phyloP scores from a whole-genome alignment of 2,113 vertebrate species.

The Pachycephala philippinensis region DNA sequence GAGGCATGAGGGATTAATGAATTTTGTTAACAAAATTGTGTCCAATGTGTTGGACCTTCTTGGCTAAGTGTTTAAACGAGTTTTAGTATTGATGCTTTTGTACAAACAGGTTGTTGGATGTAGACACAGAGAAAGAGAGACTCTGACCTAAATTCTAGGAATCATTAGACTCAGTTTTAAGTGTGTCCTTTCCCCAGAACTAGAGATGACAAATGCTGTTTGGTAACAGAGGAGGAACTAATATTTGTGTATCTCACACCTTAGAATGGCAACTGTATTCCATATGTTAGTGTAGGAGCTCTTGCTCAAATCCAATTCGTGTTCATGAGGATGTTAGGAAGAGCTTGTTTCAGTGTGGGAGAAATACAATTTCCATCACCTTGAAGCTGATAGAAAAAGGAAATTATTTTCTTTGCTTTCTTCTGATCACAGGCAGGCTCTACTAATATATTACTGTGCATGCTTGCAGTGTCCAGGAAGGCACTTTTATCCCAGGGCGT shows the following conservation, averaged over 20 bases:
- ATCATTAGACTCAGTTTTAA: neutral
- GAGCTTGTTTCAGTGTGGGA: neutral
- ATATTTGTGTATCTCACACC: neutral
- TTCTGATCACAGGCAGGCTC: neutral
- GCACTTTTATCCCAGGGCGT: neutral
- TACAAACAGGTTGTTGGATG: neutral
- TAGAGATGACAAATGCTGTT: neutral
- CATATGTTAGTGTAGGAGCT: neutral
- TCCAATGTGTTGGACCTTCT: neutral
- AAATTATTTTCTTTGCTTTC: neutral
- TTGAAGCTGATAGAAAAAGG: neutral
- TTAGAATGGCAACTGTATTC: neutral
- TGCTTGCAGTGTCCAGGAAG: neutral
- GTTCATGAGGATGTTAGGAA: neutral
- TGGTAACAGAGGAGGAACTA: neutral
- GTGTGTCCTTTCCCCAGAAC: neutral
- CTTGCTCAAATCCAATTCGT: neutral
- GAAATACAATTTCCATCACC: neutral
- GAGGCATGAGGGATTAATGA: neutral
- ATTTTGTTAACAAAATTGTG: neutral
- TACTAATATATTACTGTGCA: rapidly evolving
- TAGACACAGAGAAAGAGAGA: neutral
- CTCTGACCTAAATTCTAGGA: neutral
- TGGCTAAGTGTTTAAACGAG: neutral
- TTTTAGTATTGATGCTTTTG: neutral